A percentile compares a stretch with the other conserved stretches of the same genome.
phyloP scores from a whole-genome alignment of 2,113 vertebrate species.

The Diphyllodes magnificus region DNA sequence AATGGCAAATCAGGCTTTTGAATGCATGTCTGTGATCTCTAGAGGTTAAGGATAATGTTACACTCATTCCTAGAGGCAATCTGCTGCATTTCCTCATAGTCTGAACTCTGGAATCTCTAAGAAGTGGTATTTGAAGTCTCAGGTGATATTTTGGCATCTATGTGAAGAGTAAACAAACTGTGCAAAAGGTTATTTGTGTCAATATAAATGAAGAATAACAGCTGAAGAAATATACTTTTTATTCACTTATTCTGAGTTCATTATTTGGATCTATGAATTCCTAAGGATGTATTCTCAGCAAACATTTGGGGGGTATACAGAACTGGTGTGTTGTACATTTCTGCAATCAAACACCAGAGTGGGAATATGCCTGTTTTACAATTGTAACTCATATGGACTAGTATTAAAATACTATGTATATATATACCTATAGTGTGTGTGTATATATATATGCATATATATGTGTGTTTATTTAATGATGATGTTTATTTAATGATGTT shows the following conservation, averaged over 20 bases:
- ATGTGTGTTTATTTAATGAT: not conserved
- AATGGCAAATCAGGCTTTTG: not conserved
- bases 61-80: not conserved
- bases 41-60: not conserved
- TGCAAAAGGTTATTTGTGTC: not conserved
- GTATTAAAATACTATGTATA: not conserved
- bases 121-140: not conserved
- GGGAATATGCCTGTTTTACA: not conserved
- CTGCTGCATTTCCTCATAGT: not conserved
- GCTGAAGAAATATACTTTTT: not conserved
- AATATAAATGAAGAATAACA: not conserved
- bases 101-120: not conserved
- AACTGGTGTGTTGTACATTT: not conserved
- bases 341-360: not conserved
- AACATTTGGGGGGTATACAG: not conserved
- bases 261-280: not conserved
- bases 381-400: not conserved
- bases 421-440: too few relatives aligned
- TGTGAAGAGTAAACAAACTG: not conserved
- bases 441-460: fast-evolving
- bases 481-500: not conserved
- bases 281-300: not conserved
- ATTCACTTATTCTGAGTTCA: not conserved
- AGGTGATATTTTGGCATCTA: not conserved
- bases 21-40: not conserved